phyloP scores from a whole-genome alignment of 2,797 vertebrate genomes.

The Neosilurus hyrtlii region DNA sequence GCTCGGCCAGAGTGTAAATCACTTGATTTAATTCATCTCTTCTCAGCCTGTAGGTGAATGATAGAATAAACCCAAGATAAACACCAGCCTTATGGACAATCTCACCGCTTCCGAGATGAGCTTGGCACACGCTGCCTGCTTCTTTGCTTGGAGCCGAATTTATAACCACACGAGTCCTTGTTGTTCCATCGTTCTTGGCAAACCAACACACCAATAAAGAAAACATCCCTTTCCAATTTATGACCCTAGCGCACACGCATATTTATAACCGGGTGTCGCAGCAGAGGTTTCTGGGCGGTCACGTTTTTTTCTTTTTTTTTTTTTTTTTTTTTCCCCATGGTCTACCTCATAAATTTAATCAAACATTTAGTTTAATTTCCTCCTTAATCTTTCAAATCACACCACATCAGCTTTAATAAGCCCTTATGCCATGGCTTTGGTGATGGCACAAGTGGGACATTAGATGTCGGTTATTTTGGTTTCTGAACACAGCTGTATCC shows the following conservation, averaged over 20 bases:
- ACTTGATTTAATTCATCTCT: conserved; percentile 22
- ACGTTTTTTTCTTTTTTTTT: conserved; percentile 9
- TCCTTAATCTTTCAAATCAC: neutral
- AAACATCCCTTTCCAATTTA: conserved; percentile 36
- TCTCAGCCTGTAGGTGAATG: conserved; percentile 17
- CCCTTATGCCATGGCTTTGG: neutral
- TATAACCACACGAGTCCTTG: neutral
- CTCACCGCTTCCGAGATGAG: conserved; percentile 8
- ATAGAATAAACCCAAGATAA: conserved; percentile 19
- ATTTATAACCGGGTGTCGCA: conserved; percentile 27
- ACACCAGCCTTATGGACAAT: conserved; percentile 15
- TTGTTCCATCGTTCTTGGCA: neutral
- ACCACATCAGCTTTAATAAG: conserved; percentile 1
- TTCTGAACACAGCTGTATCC: neutral
- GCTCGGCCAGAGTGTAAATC: conserved; percentile 15
- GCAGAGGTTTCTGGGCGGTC: conserved; percentile 42
- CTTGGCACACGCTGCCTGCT: conserved; percentile 1
- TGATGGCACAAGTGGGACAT: neutral
- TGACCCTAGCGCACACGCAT: conserved; percentile 15
- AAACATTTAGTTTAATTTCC: conserved; percentile 26
- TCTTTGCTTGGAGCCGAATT: conserved; percentile 10
- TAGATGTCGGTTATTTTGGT: neutral
- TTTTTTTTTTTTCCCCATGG: conserved; percentile 16
- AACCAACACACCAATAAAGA: neutral
- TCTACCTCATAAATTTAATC: conserved; percentile 41